These are phyloP conservation scores for Ellobius talpinus DNA, from an alignment of 2,113 vertebrate species.

Conservation along the genomic window DNA sequence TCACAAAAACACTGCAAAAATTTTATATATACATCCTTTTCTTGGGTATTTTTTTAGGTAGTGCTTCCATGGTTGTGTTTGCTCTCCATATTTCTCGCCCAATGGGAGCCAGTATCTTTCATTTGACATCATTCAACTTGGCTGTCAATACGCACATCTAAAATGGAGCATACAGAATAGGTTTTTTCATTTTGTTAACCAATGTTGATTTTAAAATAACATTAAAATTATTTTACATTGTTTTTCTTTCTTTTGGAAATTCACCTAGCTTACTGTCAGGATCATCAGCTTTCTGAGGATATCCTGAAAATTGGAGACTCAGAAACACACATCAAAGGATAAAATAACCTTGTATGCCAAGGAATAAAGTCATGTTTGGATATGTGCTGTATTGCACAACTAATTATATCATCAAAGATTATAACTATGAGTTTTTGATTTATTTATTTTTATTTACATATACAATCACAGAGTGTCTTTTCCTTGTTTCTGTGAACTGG, in stretches of 20 bases:
- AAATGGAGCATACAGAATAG: background rate
- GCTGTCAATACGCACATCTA: background rate
- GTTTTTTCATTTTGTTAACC: background rate
- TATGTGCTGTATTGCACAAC: background rate
- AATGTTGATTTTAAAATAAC: background rate
- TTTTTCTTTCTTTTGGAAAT: conserved; percentile 12
- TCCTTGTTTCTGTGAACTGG: background rate
- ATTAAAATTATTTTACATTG: background rate
- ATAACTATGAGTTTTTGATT: background rate
- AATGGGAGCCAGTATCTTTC: background rate
- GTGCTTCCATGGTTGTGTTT: background rate
- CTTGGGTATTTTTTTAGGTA: background rate
- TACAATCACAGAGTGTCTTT: background rate
- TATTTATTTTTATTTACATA: background rate
- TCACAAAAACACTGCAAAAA: background rate
- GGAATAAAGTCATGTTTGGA: background rate
- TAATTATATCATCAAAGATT: conserved; percentile 32
- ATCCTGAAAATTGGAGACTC: background rate
- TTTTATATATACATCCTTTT: background rate
- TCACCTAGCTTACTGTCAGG: background rate
- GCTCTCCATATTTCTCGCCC: background rate
- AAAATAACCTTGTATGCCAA: background rate
- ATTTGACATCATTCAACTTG: background rate
- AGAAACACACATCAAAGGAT: background rate
- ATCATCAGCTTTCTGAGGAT: conserved; percentile 36